A percentile compares a stretch with the other conserved stretches of the same genome.
phyloP scores from a whole-genome alignment of 2,797 vertebrate genomes.

The Acanthurus lineatus region DNA sequence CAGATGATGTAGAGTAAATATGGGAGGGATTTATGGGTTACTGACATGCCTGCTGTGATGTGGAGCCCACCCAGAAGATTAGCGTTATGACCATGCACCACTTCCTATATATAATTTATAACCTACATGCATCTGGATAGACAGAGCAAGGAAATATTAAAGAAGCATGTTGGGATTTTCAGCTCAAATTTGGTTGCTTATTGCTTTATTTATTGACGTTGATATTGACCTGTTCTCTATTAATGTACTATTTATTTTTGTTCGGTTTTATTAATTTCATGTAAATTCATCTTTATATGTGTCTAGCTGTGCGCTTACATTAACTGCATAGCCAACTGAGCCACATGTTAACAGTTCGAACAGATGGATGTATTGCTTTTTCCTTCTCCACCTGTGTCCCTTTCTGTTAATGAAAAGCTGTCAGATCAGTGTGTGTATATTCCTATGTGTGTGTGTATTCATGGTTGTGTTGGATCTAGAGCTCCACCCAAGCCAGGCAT shows the following conservation, averaged over 20 bases:
- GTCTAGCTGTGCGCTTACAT: neutral
- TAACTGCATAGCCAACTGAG: slow-evolving; percentile 1
- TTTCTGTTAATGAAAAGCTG: slow-evolving; percentile 45
- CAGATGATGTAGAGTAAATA: slow-evolving; percentile 52
- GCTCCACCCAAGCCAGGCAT: slow-evolving; percentile 59
- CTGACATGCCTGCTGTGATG: slow-evolving; percentile 39
- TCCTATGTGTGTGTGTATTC: slow-evolving; percentile 7
- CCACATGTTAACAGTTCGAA: neutral
- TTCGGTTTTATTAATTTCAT: neutral
- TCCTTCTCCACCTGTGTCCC: slow-evolving; percentile 45
- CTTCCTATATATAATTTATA: slow-evolving; percentile 50
- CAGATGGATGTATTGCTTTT: slow-evolving; percentile 19
- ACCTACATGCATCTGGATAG: slow-evolving; percentile 53
- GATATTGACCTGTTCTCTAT: neutral
- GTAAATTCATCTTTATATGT: neutral
- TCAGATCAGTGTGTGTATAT: slow-evolving; percentile 28
- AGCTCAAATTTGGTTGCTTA: neutral
- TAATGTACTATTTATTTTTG: neutral
- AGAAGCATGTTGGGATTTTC: neutral
- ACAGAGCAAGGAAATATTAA: slow-evolving; percentile 2
- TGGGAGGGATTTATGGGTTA: slow-evolving; percentile 63
- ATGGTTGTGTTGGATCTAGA: slow-evolving; percentile 19
- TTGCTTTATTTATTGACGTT: neutral
- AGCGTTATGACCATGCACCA: slow-evolving; percentile 31
- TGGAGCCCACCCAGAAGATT: slow-evolving; percentile 60